Conservation (phyloP, 2,888 invertebrate genomes). For the Abrostola tripartita region DNA sequence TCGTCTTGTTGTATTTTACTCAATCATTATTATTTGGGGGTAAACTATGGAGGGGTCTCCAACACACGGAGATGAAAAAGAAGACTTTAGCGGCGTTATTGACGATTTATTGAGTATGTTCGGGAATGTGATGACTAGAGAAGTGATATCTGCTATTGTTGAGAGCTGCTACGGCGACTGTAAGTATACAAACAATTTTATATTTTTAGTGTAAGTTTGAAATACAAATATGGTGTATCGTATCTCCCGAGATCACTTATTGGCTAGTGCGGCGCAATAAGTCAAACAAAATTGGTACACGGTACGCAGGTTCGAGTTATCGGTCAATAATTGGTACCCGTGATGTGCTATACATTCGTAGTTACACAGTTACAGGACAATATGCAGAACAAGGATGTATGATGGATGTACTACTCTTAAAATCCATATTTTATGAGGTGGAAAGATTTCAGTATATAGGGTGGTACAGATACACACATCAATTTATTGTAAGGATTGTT, state of each 20-base stretch:
- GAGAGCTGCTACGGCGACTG: slow-evolving; percentile 78
- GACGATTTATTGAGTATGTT: slow-evolving; percentile 74
- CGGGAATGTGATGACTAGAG: slow-evolving; percentile 68
- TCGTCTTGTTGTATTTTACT: not conserved
- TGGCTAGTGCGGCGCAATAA: slow-evolving; percentile 36
- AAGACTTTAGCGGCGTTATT: slow-evolving; percentile 61
- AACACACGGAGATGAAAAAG: slow-evolving; percentile 36
- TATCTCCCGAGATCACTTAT: slow-evolving; percentile 13
- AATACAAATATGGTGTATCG: slow-evolving; percentile 9
- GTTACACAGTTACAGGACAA: slow-evolving; percentile 10
- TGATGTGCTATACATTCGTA: slow-evolving; percentile 10
- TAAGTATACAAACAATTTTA: slow-evolving; percentile 66
- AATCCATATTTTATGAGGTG: slow-evolving; percentile 37
- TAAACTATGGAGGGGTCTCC: slow-evolving; percentile 36
- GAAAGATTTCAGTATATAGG: slow-evolving; percentile 13
- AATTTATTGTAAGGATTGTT: not conserved
- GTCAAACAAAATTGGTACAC: slow-evolving; percentile 10
- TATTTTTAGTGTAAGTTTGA: slow-evolving; percentile 4
- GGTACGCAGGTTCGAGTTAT: slow-evolving; percentile 25
- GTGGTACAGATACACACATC: not conserved
- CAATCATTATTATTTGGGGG: slow-evolving; percentile 7
- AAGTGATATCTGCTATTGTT: slow-evolving; percentile 73
- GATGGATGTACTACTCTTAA: slow-evolving; percentile 31
- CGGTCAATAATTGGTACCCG: slow-evolving; percentile 35
- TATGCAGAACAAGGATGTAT: slow-evolving; percentile 43